Evolutionary conservation across 2,797 vertebrate genomes (phyloP).

Genomic region (Sebastes steindachneri): DNA sequence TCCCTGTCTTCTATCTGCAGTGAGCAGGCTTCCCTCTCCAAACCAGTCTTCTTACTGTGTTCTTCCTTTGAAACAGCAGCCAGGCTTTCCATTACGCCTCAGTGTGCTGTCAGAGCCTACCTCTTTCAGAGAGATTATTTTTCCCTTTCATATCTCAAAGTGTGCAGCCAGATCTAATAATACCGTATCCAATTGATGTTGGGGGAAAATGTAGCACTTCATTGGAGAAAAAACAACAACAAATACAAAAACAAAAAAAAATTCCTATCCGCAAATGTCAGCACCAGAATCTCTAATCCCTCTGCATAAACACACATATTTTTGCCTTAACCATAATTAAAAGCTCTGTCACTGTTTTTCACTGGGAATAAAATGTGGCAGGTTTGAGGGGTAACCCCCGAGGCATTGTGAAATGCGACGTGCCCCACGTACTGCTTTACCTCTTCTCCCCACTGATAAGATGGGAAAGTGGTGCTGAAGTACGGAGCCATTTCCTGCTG

Average conservation of each 20-base stretch:
- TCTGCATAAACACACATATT: conserved; percentile 2
- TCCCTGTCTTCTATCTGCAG: conserved; percentile 30
- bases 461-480: neutral
- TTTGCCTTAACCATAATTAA: conserved; percentile 44
- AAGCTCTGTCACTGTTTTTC: conserved; percentile 28
- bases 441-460: conserved; percentile 13
- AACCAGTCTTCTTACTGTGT: conserved; percentile 24
- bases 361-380: conserved; percentile 25
- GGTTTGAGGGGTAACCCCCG: conserved; percentile 23
- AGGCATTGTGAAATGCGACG: conserved; percentile 23
- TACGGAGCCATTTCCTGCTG: conserved; percentile 13
- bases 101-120: conserved; percentile 47
- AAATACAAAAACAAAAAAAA: neutral
- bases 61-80: conserved; percentile 48
- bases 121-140: conserved; percentile 53
- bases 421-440: neutral
- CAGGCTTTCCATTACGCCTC: conserved; percentile 47
- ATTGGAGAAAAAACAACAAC: conserved; percentile 8
- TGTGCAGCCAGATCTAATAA: conserved; percentile 67
- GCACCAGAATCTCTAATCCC: conserved; percentile 18
- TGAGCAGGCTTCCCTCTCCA: conserved; percentile 26
- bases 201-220: conserved; percentile 29
- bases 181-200: conserved; percentile 58
- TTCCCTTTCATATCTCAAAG: conserved; percentile 62
- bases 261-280: conserved; percentile 28